A percentile compares a stretch with the other conserved stretches of the same genome.
Conservation (phyloP, 2,113 vertebrate species). For the human region DNA sequence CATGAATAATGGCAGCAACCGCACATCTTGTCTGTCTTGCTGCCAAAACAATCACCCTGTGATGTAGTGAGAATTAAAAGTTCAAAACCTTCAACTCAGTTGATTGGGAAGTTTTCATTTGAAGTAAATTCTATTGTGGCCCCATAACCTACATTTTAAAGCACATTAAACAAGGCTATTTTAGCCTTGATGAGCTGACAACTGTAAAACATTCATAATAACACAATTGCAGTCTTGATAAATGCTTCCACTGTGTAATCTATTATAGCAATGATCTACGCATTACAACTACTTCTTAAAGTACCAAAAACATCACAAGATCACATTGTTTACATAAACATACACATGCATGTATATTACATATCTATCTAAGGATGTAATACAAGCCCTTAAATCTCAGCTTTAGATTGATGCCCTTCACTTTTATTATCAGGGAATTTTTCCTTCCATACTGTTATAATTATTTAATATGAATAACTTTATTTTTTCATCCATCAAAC, state of each 20-base stretch:
- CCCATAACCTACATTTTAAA: slow-evolving; percentile 62
- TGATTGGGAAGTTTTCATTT: slow-evolving; percentile 58
- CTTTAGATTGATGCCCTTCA: not conserved
- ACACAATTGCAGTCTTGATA: slow-evolving; percentile 33
- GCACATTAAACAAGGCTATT: slow-evolving; percentile 26
- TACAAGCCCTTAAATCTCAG: not conserved
- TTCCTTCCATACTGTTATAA: not conserved
- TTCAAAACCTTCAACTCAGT: not conserved
- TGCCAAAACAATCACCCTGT: not conserved
- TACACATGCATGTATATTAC: too few relatives aligned
- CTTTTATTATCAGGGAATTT: not conserved
- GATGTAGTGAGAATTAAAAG: not conserved
- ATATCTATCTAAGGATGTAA: not conserved
- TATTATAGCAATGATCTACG: not conserved
- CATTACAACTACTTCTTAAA: not conserved
- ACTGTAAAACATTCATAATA: slow-evolving; percentile 55
- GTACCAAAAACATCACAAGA: not conserved
- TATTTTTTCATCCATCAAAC: slow-evolving; percentile 34
- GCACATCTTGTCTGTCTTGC: not conserved
- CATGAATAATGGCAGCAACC: not conserved
- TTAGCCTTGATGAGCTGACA: slow-evolving; percentile 26
- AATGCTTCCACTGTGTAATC: not conserved
- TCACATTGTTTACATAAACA: not conserved
- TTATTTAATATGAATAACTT: slow-evolving; percentile 36
- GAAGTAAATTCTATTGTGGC: not conserved